Conservation (phyloP, 1,140 invertebrate species). For the honey bee (Apis mellifera) region DNA sequence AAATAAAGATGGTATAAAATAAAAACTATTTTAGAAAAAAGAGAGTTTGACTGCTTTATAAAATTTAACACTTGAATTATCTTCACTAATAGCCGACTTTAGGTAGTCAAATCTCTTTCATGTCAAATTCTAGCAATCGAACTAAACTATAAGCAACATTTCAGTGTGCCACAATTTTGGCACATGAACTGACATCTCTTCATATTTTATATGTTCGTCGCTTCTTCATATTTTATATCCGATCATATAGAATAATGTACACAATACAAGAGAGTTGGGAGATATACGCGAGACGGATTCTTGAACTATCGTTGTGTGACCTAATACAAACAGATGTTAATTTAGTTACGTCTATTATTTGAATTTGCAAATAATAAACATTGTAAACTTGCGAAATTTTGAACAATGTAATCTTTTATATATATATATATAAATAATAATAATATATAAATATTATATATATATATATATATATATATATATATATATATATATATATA, state of each 20-base stretch:
- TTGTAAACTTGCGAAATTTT: conserved; percentile 27
- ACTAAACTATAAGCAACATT: background rate
- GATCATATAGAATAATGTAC: background rate
- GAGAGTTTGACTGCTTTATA: too few species aligned
- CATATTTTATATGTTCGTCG: background rate
- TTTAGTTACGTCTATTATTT: conserved; percentile 12
- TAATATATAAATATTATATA: too few species aligned
- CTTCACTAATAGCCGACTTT: background rate
- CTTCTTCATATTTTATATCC: conserved; percentile 33
- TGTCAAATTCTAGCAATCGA: background rate
- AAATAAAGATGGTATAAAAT: too few species aligned
- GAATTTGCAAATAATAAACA: background rate
- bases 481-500: too few species aligned
- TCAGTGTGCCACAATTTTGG: conserved; percentile 21
- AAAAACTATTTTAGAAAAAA: too few species aligned
- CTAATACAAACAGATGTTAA: conserved; percentile 21
- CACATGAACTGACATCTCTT: conserved; percentile 7
- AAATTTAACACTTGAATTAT: background rate
- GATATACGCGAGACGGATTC: conserved; percentile 7
- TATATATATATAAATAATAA: too few species aligned
- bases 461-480: too few species aligned
- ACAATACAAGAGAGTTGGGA: background rate
- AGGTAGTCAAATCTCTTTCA: background rate
- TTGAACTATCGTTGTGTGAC: conserved; percentile 11
- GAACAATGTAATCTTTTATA: background rate